Evolutionary conservation across 92 coral and sea anemone genomes (phyloP), one percentile per base, ranked within the genome.

Genomic region (Plumapathes pennacea): DNA sequence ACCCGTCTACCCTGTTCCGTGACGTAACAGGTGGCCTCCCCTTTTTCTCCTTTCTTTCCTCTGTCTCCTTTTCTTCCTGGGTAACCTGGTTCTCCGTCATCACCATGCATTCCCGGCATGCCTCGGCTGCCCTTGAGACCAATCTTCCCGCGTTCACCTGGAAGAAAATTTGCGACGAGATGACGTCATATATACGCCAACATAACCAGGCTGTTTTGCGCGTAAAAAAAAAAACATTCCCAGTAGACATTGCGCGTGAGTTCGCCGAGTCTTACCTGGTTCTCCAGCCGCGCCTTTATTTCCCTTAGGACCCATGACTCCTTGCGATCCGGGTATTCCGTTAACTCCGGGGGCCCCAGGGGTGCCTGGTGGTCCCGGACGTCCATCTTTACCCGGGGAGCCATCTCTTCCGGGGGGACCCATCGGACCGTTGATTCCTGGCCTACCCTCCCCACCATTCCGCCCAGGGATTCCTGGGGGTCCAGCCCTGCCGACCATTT

Each of bases 271-370:
- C 47, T 26, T 37, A 81, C 88, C 88, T 60, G 45, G 66, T 17
- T n/a, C 60, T 13, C 89, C 85, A 17, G 46, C 15, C 20, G 50
- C 48, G 1, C 85, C 85, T 15, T 52, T 62, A 9, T 21, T 30
- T 60, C 89, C 89, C 58, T 74, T 82, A 12, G 63, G 32, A 4
- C 89, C 89, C 15, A 34, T 52, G 46, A 67, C 72, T 29, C 89
- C 89, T 28, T 62, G 46, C 25, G 46, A 67, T 12, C 89, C 89
- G 1, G 61, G 67, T 23, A 82, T 51, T 25, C 89, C 89, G 36
- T 82, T 82, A 1, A 82, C 89, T 32, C 89, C 89, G 0, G 89
- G 89, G 45, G 89, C 83, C 2, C 86, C 86, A 25, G 78, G 19
- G 1, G 63, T 30, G 1, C 86, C 86, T 3, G 81, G 20, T 10